These are phyloP conservation scores for Toxostoma redivivum DNA, from an alignment of 2,113 vertebrate species.

Conservation along the genomic window DNA sequence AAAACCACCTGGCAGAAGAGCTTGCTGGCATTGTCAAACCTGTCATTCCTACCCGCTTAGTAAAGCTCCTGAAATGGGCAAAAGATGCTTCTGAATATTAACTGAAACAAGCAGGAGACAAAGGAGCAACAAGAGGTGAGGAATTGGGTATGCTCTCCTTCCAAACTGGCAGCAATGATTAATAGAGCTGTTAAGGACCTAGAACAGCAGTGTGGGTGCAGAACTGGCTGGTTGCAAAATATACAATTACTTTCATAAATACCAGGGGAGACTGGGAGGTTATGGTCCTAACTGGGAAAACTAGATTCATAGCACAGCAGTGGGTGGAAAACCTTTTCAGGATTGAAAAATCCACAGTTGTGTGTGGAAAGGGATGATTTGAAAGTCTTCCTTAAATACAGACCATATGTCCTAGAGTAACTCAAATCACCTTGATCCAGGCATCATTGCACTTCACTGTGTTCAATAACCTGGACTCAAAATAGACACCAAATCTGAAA, in stretches of 20 bases:
- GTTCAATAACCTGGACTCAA: neutral
- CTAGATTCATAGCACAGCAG: neutral
- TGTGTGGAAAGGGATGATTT: neutral
- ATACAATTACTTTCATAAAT: neutral
- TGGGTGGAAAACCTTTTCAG: neutral
- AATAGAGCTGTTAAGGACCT: neutral
- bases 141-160: neutral
- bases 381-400: neutral
- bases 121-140: neutral
- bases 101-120: neutral
- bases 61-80: neutral
- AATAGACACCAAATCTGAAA: neutral
- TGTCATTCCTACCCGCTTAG: neutral
- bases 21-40: neutral
- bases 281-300: neutral
- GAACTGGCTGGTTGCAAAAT: neutral
- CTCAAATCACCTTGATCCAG: neutral
- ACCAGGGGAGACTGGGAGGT: neutral
- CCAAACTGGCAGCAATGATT: neutral
- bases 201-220: neutral
- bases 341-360: neutral
- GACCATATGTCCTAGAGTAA: neutral
- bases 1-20: neutral
- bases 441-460: neutral
- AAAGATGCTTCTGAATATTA: neutral